Base-by-base conservation (phyloP, 1,140 invertebrate species). In the Drosophila jambulina region DNA sequence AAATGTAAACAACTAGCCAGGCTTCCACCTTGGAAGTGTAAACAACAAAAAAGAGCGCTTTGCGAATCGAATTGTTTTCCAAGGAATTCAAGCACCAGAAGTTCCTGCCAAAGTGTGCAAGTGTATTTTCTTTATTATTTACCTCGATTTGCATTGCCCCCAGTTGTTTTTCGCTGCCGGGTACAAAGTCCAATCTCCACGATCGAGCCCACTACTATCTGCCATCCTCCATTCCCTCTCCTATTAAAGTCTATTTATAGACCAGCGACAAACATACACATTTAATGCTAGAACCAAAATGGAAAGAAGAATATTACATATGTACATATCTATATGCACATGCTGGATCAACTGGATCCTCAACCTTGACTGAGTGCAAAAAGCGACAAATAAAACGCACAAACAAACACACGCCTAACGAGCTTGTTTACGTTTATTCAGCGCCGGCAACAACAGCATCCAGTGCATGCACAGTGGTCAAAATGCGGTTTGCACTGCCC, bases 401-500 rank as follows among this genome's bases (percentile, higher is more conserved):
- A 58, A 54, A 46, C 53, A 70, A 34, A 54, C 29, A 54, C 51
- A 53, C 29, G 64, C 69, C 79, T 88, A 83, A 87, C 80, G 83
- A 88, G 86, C 83, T 87, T 87, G 83, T 88, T 87, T 88, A 88
- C 83, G 67, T 83, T 80, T 48, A 64, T 70, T 67, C 36, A 34
- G 54, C 34, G 62, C 83, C 83, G 84, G 83, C 67, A 78, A 56
- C 75, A 72, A 51, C 29, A 67, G 53, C 60, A 49, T 38, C 43
- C 58, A 49, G 29, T 53, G 49, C 42, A 32, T 21, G 46, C 42
- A 82, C 75, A 61, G 69, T 86, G 79, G 53, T 15, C 9, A 23
- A 3, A 32, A 68, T 32, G n/a, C n/a, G 21, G 29, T 42, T 59
- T 63, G 5, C 54, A 23, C 8, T 5, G 10, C 6, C 27, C 4